Evolutionary conservation across 1,140 invertebrate species (phyloP).

Genomic region (Orchesella cincta): DNA sequence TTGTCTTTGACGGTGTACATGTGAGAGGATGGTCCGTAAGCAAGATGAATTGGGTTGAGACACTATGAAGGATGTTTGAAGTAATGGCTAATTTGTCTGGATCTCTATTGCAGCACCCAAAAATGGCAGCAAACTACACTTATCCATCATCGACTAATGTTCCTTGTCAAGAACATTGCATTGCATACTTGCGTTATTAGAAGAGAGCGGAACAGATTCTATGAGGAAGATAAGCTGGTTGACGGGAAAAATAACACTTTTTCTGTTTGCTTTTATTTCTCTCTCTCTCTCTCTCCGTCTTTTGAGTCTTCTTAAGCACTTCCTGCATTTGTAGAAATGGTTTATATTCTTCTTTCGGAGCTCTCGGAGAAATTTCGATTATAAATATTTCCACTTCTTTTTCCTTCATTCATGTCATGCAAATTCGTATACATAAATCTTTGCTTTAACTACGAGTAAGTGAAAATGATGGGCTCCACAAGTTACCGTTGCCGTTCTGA

Average conservation of each 20-base stretch:
- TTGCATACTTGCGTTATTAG: not conserved
- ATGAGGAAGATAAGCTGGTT: not conserved
- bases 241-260: not conserved
- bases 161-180: constrained; percentile 44
- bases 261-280: not conserved
- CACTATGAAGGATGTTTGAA: constrained; percentile 44
- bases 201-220: not conserved
- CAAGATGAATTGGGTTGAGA: constrained; percentile 45
- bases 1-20: constrained; percentile 48
- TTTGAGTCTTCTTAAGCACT: not conserved
- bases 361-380: too few species aligned
- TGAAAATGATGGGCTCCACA: too few species aligned
- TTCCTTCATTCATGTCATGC: too few species aligned
- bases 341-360: too few species aligned
- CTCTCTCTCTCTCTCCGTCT: not conserved
- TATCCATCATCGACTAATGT: constrained; percentile 49
- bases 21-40: constrained; percentile 46
- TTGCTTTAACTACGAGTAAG: too few species aligned
- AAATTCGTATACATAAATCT: too few species aligned
- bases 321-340: too few species aligned
- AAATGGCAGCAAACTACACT: constrained; percentile 41
- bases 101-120: constrained; percentile 35
- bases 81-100: constrained; percentile 47
- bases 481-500: too few species aligned
- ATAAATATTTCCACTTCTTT: too few species aligned